Base-by-base conservation (phyloP, 1,140 invertebrate genomes). In the Hesperophylax magnus region DNA sequence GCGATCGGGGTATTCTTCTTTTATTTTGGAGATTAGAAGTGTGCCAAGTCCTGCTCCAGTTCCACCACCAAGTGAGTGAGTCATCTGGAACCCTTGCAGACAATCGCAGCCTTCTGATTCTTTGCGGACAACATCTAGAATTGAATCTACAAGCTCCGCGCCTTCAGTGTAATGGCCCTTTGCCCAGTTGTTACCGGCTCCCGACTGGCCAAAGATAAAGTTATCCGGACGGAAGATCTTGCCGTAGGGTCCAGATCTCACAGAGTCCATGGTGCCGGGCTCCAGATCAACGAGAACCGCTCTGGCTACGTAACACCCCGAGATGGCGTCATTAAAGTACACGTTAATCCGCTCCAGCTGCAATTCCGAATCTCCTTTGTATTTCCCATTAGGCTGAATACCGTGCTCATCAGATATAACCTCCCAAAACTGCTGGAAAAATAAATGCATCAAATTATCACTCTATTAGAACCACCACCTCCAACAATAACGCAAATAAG, bases 391-490 rank as follows among this genome's bases (percentile, higher is more conserved):
- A 83, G 94, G 93, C 89, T 97, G 95, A 86, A 97, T 96, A 81
- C 96, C 96, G 88, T 97, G 96, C 88, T 97, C 96, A 86, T 97
- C 96, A 58, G 96, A 97, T 85, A 97, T 97, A 71, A 97, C 95
- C 91, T 97, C 96, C 97, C 96, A 98, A 91, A 98, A 98, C 96
- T 97, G 90, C 8, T 11, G 84, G 84, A 83, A 87, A 79, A 81
- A 53, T 52, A 27, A 58, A 87, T 47, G 11, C 9, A 47, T 14
- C 8, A 11, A 47, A 14, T 47, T 47, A 47, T 47, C 3, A 0
- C 11, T 14, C 11, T 47, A 3, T 47, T 47, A 47, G 8, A 47
- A 14, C 39, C 9, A 14, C 39, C 9, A 47, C 3, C 39, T 14
- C 11, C 39, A 47, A 11, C 39, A 47, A 47, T 14, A 14, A 1